These are phyloP conservation scores for Pollenia griseotomentosa DNA, from an alignment of 2,888 invertebrate genomes.

Conservation along the genomic window DNA sequence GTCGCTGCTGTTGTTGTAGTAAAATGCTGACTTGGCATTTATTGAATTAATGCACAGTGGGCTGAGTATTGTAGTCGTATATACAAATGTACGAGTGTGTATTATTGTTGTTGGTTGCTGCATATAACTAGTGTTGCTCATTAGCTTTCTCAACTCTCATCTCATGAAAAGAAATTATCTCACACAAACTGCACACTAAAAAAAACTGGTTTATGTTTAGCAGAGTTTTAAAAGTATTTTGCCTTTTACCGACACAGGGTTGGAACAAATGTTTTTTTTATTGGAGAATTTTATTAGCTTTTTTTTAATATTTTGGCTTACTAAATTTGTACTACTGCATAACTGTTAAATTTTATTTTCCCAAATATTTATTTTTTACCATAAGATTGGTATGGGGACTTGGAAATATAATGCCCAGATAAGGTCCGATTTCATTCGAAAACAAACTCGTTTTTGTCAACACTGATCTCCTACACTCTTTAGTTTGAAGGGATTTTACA, in stretches of 20 bases:
- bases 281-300: no score
- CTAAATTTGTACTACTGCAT: no score
- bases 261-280: neutral
- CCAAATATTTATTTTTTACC: no score
- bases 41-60: constrained; percentile 66
- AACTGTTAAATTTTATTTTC: no score
- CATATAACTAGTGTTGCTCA: constrained; percentile 51
- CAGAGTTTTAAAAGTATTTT: constrained; percentile 25
- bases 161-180: constrained; percentile 13
- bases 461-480: no score
- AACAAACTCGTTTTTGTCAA: no score
- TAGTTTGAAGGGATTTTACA: no score
- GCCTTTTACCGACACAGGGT: neutral
- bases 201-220: constrained; percentile 13
- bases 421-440: no score
- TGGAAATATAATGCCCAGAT: no score
- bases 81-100: neutral
- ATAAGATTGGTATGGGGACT: no score
- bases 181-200: constrained; percentile 18
- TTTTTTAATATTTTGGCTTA: no score
- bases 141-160: constrained; percentile 25
- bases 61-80: neutral
- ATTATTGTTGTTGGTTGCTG: constrained; percentile 50
- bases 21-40: constrained; percentile 47
- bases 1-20: constrained; percentile 31